phyloP scores from a whole-genome alignment of 2,113 vertebrate species.

The Brevimyrus niger region DNA sequence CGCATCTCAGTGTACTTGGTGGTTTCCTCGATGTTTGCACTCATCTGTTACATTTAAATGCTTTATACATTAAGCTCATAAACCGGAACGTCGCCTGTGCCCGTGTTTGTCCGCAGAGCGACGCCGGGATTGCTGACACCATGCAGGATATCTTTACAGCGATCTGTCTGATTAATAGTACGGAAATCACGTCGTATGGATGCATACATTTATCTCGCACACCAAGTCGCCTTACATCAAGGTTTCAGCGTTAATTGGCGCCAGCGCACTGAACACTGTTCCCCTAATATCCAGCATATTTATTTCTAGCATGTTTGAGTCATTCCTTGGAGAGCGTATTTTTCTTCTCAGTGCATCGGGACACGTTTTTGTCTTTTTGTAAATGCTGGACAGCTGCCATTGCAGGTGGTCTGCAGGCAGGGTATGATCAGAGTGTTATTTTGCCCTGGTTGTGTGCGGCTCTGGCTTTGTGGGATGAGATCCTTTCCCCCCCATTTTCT shows the following conservation, averaged over 20 bases:
- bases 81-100: neutral
- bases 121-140: neutral
- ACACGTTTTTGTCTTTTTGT: neutral
- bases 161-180: neutral
- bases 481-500: neutral
- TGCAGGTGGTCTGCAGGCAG: neutral
- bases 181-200: neutral
- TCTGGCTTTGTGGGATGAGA: neutral
- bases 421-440: neutral
- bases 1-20: neutral
- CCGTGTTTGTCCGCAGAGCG: neutral
- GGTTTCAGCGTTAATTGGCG: neutral
- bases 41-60: neutral
- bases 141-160: neutral
- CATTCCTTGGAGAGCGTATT: neutral
- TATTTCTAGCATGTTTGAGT: neutral
- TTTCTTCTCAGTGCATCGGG: neutral
- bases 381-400: neutral
- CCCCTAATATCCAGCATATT: neutral
- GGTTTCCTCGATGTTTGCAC: neutral
- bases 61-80: neutral
- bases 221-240: neutral
- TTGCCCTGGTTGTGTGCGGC: neutral
- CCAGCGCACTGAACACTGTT: neutral
- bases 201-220: neutral